Conservation (phyloP, 2,113 vertebrate species). For the Lipophrys pholis region DNA sequence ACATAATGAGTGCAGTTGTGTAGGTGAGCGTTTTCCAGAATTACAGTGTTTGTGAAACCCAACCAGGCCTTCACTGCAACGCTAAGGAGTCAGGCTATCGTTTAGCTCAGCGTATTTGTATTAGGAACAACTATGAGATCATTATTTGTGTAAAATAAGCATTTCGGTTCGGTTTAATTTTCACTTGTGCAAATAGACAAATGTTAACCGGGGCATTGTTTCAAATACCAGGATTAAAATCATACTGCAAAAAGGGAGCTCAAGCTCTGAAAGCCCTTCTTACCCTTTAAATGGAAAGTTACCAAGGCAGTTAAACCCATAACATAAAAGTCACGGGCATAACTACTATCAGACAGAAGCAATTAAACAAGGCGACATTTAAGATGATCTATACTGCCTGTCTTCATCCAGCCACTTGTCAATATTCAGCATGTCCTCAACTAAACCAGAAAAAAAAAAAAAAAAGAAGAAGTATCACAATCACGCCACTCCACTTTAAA, state of each 20-base stretch:
- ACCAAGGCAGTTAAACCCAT: conserved; percentile 70
- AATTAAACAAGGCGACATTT: conserved; percentile 80
- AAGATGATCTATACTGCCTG: conserved; percentile 76
- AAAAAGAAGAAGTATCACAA: conserved; percentile 58
- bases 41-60: no score
- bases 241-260: conserved; percentile 44
- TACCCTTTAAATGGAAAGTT: conserved; percentile 77
- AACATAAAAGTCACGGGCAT: conserved; percentile 77
- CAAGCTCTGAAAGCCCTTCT: conserved; percentile 63
- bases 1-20: no score
- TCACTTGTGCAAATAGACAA: conserved; percentile 41
- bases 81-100: no score
- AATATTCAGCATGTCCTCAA: conserved; percentile 80
- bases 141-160: conserved; percentile 1
- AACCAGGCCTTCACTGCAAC: no score
- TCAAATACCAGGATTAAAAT: conserved; percentile 62
- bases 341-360: conserved; percentile 74
- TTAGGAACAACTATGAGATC: no score
- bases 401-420: conserved; percentile 75
- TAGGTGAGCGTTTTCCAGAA: no score
- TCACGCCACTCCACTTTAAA: conserved; percentile 74
- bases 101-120: no score
- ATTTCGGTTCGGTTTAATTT: conserved; percentile 33
- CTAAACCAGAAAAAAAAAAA: conserved; percentile 61
- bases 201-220: conserved; percentile 60